These are phyloP conservation scores for Mallotus villosus DNA, from an alignment of 2,797 vertebrate genomes.

Conservation along the genomic window DNA sequence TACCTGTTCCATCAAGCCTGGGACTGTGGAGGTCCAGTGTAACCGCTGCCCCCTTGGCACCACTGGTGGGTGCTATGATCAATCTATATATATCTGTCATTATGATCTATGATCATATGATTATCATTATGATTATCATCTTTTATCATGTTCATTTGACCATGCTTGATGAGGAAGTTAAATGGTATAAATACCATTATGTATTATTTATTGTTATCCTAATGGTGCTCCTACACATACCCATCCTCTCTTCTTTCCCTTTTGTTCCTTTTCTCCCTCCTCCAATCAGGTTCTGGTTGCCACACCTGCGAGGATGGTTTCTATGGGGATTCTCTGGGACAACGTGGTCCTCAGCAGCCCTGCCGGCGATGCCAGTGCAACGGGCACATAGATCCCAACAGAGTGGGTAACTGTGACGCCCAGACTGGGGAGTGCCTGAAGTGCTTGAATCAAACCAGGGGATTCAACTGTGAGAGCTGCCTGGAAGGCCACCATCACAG, in stretches of 20 bases:
- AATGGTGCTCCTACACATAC: background rate
- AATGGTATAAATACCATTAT: background rate
- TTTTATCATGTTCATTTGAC: background rate
- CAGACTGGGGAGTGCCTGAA: conserved; percentile 79
- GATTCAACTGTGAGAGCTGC: conserved; percentile 76
- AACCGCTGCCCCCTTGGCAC: conserved; percentile 79
- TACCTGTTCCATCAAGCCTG: conserved; percentile 73
- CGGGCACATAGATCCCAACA: conserved; percentile 71
- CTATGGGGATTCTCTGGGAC: conserved; percentile 79
- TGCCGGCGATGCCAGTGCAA: conserved; percentile 84
- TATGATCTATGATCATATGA: too few species aligned
- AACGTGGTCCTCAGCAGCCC: conserved; percentile 52
- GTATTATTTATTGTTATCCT: background rate
- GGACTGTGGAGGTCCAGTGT: conserved; percentile 72
- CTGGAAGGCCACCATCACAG: conserved; percentile 73
- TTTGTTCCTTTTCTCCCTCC: conserved; percentile 8
- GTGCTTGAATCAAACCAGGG: conserved; percentile 77
- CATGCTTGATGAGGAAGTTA: background rate
- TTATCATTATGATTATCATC: too few species aligned
- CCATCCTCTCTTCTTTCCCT: background rate
- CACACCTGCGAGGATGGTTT: conserved; percentile 86
- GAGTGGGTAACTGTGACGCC: conserved; percentile 78
- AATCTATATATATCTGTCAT: background rate
- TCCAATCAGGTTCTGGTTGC: conserved; percentile 78
- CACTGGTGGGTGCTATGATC: conserved; percentile 71